Evolutionary conservation across 2,888 invertebrate species (phyloP), one percentile per base, ranked within the genome.

Genomic region (Limnephilus marmoratus): DNA sequence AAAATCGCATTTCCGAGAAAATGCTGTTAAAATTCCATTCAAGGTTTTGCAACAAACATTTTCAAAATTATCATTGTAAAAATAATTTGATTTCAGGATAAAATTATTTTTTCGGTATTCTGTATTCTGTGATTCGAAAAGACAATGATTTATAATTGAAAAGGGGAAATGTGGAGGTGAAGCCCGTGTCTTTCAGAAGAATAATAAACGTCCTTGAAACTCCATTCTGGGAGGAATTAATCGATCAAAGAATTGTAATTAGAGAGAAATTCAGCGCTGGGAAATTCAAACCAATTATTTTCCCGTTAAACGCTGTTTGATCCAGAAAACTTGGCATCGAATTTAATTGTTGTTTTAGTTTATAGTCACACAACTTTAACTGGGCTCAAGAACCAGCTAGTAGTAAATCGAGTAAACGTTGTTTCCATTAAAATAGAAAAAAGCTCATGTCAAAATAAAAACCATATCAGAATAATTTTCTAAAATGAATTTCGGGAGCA

Each of bases 171-270:
- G 24, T 68, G 68, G 7, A 68, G 68, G 68, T 24, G 24, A 68
- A n/a, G 7, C 24, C 5, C 9, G n/a, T 68, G 7, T 68, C 24
- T 68, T 68, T 68, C 68, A 68, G 68, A 24, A 68, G 24, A 68
- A 68, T 68, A 68, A 68, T 68, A 68, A 68, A 68, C n/a, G 68
- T n/a, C 68, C 68, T n/a, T 68, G 68, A 68, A 68, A n/a, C 9
- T 68, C 68, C 3, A 68, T 1, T 68, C 68, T 68, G 68, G 9
- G 29, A 37, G 31, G 34, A 83, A 83, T 24, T 83, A 11, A 37
- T 83, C 24, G 83, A 83, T 83, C 34, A 83, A 83, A 83, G 83
- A 83, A 83, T 37, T 24, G 37, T 24, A 83, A 83, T 31, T 34
- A 24, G 83, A 9, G 37, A 83, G 83, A 83, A 18, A 83, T 24